Evolutionary conservation across 2,888 invertebrate species (phyloP).

Genomic region (Drepanosiphum platanoidis): DNA sequence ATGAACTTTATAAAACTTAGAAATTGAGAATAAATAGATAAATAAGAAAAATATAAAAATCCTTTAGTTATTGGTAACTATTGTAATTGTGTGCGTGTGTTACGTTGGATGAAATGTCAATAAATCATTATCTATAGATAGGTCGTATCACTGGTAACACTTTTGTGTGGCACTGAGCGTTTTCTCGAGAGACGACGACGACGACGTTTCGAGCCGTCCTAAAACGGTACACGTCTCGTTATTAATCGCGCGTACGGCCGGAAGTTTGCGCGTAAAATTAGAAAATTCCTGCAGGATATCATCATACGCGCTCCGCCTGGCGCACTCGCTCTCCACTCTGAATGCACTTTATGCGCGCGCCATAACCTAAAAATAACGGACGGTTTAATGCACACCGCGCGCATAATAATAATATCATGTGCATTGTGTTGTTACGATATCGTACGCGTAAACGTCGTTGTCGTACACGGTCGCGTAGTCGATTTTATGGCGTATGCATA

Average conservation of each 20-base stretch:
- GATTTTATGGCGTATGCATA: conserved; percentile 24
- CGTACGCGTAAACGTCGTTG: not conserved
- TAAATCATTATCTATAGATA: too few relatives aligned
- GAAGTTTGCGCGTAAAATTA: not conserved
- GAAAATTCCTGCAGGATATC: not conserved
- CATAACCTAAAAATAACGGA: conserved; percentile 5
- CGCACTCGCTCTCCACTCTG: not conserved
- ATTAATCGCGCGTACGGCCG: not conserved
- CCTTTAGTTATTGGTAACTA: too few relatives aligned
- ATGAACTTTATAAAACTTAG: too few relatives aligned
- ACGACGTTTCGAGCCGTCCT: too few relatives aligned
- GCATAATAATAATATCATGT: not conserved
- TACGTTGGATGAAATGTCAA: too few relatives aligned
- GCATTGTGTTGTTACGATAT: not conserved
- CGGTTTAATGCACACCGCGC: not conserved
- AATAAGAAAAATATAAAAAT: too few relatives aligned
- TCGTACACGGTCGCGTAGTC: not conserved
- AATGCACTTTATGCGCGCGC: not conserved
- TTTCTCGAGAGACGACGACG: too few relatives aligned
- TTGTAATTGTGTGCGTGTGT: too few relatives aligned
- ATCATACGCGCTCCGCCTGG: not conserved
- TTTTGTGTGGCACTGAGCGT: too few relatives aligned
- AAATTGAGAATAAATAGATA: too few relatives aligned
- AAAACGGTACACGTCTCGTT: not conserved
- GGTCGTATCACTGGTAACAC: too few relatives aligned